A percentile compares a stretch with the other conserved stretches of the same genome.
Conservation (phyloP, 2,888 invertebrate genomes). For the Lochmaea capreae region DNA sequence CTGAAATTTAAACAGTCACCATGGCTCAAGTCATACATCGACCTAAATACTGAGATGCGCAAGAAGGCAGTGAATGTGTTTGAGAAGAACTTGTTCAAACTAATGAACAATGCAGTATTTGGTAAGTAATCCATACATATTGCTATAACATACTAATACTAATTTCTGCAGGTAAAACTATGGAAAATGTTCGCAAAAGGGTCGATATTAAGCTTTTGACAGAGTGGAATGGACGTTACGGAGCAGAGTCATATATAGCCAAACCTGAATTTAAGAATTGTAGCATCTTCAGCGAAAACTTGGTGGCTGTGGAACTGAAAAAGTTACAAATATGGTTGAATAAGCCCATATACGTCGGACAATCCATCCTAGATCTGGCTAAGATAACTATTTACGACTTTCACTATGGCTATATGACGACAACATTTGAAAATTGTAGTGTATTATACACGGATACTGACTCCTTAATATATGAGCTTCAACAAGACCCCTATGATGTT, state of each 20-base stretch:
- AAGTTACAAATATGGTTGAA: slow-evolving; percentile 40
- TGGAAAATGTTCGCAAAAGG: no score
- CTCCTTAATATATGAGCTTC: slow-evolving; percentile 37
- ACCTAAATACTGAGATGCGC: slow-evolving; percentile 39
- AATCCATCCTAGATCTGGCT: slow-evolving; percentile 45
- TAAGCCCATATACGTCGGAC: slow-evolving; percentile 50
- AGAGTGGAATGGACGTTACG: slow-evolving; percentile 36
- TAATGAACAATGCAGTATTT: slow-evolving; percentile 45
- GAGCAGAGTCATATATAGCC: slow-evolving; percentile 38
- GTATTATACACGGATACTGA: slow-evolving; percentile 38
- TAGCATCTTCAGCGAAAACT: no score
- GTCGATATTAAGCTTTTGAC: slow-evolving; percentile 38
- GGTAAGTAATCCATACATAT: slow-evolving; percentile 27
- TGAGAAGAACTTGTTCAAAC: slow-evolving; percentile 42
- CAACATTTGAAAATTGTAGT: slow-evolving; percentile 36
- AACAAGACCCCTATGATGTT: no score
- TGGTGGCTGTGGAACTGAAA: slow-evolving; percentile 41
- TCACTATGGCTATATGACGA: slow-evolving; percentile 46
- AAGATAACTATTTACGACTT: slow-evolving; percentile 37
- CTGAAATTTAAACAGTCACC: slow-evolving; percentile 45
- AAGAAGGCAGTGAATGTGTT: slow-evolving; percentile 41
- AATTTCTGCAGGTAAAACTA: no score
- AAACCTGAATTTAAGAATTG: slow-evolving; percentile 12
- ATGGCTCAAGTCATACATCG: slow-evolving; percentile 45
- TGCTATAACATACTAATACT: no score